Evolutionary conservation across 2,888 invertebrate genomes (phyloP).

Genomic region (Physocephala rufipes): DNA sequence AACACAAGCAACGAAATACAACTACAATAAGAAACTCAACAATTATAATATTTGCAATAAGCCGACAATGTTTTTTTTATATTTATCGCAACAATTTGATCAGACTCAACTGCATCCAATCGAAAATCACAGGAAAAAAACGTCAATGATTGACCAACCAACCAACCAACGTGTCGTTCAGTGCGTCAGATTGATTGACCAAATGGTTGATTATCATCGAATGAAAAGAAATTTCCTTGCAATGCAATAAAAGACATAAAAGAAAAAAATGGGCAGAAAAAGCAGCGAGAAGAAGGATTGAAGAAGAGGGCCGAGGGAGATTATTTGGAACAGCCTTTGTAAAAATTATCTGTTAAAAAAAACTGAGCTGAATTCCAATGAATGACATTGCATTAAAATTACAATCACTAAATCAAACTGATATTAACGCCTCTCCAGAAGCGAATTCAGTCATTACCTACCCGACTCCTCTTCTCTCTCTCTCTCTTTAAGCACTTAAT

Average conservation of each 20-base stretch:
- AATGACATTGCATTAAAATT: no score
- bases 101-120: slow-evolving; percentile 13
- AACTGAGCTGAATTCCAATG: no score
- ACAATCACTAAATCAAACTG: no score
- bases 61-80: slow-evolving; percentile 38
- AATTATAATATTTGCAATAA: background rate
- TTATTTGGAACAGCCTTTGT: no score
- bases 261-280: background rate
- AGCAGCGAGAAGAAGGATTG: no score
- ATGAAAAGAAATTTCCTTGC: slow-evolving; percentile 16
- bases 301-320: no score
- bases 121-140: background rate
- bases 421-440: no score
- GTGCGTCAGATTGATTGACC: no score
- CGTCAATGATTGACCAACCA: background rate
- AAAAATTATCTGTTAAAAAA: no score
- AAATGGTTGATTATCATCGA: background rate
- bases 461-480: no score
- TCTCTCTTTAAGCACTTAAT: no score
- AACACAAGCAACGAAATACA: background rate
- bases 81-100: slow-evolving; percentile 37
- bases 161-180: background rate
- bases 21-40: background rate
- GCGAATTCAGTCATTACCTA: no score
- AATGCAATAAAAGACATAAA: background rate